Evolutionary conservation across 2,797 vertebrate species (phyloP).

Genomic region (Philypnodon macrostomus): DNA sequence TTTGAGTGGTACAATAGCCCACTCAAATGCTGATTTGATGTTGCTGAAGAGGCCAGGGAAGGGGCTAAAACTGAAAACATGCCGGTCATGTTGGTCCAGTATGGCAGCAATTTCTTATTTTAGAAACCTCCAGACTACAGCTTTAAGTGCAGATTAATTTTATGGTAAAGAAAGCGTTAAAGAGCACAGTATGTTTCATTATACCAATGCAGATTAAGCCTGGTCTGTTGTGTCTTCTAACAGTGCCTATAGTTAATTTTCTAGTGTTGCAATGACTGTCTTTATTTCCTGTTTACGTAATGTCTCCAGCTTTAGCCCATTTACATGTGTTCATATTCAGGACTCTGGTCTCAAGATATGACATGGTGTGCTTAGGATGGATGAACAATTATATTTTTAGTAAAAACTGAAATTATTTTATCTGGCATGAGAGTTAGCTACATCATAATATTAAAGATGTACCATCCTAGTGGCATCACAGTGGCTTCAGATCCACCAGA

Average conservation of each 20-base stretch:
- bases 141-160: no score
- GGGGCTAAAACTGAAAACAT: no score
- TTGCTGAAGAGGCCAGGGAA: no score
- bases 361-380: slow-evolving; percentile 24
- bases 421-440: background rate
- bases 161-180: no score
- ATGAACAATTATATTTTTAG: slow-evolving; percentile 3
- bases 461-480: slow-evolving; percentile 19
- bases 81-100: no score
- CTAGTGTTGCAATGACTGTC: slow-evolving; percentile 26
- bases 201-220: slow-evolving; percentile 15
- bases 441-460: slow-evolving; percentile 5
- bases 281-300: slow-evolving; percentile 31
- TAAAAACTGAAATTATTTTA: background rate
- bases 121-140: no score
- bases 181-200: no score
- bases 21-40: no score
- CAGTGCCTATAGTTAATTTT: slow-evolving; percentile 57
- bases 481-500: slow-evolving; percentile 39
- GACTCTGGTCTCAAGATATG: slow-evolving; percentile 16
- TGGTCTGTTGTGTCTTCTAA: slow-evolving; percentile 33
- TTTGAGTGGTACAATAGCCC: no score
- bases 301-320: slow-evolving; percentile 20
- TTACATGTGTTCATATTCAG: slow-evolving; percentile 19
- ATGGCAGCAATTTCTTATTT: no score